Evolutionary conservation across 2,797 vertebrate species (phyloP).

Genomic region (Margarornis squamiger): DNA sequence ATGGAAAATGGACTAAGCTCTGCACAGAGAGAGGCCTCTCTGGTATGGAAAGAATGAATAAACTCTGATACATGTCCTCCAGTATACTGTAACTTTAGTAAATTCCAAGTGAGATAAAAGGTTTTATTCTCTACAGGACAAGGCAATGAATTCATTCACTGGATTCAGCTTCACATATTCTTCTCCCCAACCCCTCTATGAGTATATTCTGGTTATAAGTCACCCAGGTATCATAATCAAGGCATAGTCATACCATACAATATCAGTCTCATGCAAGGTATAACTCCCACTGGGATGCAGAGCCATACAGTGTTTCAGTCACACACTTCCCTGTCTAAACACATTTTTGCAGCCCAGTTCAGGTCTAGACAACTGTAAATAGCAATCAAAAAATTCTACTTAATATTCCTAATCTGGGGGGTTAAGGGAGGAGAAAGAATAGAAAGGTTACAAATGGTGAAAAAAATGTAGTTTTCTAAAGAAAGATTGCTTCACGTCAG

Average conservation of each 20-base stretch:
- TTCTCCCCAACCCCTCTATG: not conserved
- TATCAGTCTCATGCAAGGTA: not conserved
- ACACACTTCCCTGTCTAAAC: not conserved
- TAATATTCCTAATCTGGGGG: not conserved
- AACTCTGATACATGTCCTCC: not conserved
- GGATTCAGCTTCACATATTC: not conserved
- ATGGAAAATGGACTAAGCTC: constrained; percentile 5
- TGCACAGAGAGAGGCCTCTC: not conserved
- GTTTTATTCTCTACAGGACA: not conserved
- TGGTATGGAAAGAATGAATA: constrained; percentile 56
- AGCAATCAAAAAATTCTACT: not conserved
- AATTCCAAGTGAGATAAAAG: not conserved
- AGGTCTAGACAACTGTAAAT: not conserved
- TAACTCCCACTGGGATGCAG: not conserved
- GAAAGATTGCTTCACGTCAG: not conserved
- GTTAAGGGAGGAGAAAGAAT: not conserved
- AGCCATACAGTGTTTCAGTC: not conserved
- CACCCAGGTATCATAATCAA: not conserved
- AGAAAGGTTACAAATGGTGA: not conserved
- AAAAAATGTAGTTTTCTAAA: not conserved
- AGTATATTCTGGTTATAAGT: not conserved
- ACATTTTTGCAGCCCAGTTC: not conserved
- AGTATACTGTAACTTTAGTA: not conserved
- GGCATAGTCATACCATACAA: not conserved
- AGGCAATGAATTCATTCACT: not conserved